A percentile compares a stretch with the other conserved stretches of the same genome.
Conservation (phyloP, 2,113 vertebrate genomes). For the Loxodonta africana region DNA sequence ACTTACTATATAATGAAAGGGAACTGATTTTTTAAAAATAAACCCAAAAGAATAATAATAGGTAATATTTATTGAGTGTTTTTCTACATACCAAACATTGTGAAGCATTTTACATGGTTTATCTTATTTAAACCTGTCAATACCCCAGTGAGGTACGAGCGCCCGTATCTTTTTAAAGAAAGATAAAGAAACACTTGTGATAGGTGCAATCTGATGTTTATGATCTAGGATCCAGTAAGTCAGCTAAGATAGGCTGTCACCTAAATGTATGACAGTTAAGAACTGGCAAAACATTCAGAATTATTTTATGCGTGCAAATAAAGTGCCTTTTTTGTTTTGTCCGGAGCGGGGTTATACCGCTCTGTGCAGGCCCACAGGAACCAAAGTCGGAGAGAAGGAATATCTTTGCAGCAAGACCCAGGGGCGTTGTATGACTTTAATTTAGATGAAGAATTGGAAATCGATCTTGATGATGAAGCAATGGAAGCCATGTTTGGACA, state of each 20-base stretch:
- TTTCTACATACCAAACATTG: conserved; percentile 8
- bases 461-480: conserved; percentile 99
- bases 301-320: conserved; percentile 79
- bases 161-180: conserved; percentile 17
- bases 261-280: conserved; percentile 55
- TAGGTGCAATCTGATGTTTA: conserved; percentile 46
- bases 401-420: conserved; percentile 94
- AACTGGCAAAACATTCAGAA: conserved; percentile 53
- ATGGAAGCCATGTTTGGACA: conserved; percentile 99
- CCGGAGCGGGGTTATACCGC: conserved; percentile 96
- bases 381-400: conserved; percentile 95
- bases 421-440: conserved; percentile 97
- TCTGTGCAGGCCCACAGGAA: conserved; percentile 98
- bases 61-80: background rate
- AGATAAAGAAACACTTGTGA: background rate
- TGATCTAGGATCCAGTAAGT: background rate
- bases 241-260: conserved; percentile 20
- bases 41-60: conserved; percentile 10
- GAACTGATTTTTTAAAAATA: background rate
- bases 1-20: conserved; percentile 51
- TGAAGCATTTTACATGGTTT: conserved; percentile 49
- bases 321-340: conserved; percentile 79
- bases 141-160: background rate
- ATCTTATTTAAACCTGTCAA: conserved; percentile 48
- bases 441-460: conserved; percentile 98